Conservation (phyloP, 2,113 vertebrate species). For the Mormyrus lacerda region DNA sequence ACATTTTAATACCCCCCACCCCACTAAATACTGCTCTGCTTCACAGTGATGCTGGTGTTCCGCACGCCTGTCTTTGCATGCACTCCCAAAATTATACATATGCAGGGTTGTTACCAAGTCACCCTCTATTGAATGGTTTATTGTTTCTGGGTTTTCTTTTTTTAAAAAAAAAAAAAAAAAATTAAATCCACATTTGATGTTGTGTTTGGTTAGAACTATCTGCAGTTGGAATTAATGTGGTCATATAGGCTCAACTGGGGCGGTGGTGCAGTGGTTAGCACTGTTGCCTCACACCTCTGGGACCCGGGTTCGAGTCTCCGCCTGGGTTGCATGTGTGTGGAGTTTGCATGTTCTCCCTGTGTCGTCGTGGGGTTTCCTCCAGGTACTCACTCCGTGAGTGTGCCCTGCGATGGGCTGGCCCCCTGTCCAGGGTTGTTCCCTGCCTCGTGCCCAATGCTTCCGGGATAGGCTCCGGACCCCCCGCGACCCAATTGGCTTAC, state of each 20-base stretch:
- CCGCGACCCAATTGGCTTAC: too few species aligned
- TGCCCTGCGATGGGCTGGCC: too few species aligned
- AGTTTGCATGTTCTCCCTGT: too few species aligned
- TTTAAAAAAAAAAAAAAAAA: not conserved
- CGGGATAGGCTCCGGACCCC: too few species aligned
- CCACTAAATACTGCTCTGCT: not conserved
- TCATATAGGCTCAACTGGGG: not conserved
- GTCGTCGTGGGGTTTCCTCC: too few species aligned
- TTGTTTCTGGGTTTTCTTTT: not conserved
- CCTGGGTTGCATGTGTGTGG: too few species aligned
- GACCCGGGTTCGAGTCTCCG: too few species aligned
- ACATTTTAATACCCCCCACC: not conserved
- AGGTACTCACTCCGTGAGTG: too few species aligned
- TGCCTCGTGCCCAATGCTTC: too few species aligned
- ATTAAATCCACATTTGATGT: not conserved
- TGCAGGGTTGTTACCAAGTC: not conserved
- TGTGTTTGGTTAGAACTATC: not conserved
- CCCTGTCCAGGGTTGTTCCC: too few species aligned
- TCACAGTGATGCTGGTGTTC: not conserved
- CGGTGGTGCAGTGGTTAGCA: too few species aligned
- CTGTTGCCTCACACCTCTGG: too few species aligned
- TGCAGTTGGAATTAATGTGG: not conserved
- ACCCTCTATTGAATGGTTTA: not conserved
- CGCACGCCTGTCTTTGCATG: not conserved
- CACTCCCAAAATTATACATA: not conserved